Conservation (phyloP, 1,140 invertebrate genomes). For the Drosophila nasuta region DNA sequence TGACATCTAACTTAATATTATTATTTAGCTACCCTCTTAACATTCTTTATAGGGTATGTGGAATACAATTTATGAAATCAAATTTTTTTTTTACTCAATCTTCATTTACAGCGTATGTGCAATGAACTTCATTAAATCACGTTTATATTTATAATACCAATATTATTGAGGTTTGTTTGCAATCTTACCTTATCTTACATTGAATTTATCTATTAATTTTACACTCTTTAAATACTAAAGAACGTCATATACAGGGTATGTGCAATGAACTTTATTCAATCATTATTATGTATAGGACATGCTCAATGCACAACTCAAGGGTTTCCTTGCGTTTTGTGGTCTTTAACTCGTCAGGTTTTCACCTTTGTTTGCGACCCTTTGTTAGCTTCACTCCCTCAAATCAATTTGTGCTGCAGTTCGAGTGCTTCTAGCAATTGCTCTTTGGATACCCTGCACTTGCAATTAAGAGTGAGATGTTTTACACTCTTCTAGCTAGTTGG, state of each 20-base stretch:
- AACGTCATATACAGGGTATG: background rate
- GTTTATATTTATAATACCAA: too few relatives aligned
- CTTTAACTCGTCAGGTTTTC: slow-evolving; percentile 10
- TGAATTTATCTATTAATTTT: too few relatives aligned
- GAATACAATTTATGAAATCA: too few relatives aligned
- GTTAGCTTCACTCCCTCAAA: background rate
- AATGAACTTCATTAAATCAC: too few relatives aligned
- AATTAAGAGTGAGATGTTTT: background rate
- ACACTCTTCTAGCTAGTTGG: background rate
- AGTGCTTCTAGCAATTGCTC: slow-evolving; percentile 14
- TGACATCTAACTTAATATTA: background rate
- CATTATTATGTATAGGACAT: background rate
- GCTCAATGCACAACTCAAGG: background rate
- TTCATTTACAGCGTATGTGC: too few relatives aligned
- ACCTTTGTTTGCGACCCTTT: slow-evolving; percentile 14
- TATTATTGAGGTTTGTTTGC: too few relatives aligned
- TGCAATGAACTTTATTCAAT: background rate
- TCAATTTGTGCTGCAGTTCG: slow-evolving; percentile 29
- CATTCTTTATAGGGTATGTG: too few relatives aligned
- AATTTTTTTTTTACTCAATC: too few relatives aligned
- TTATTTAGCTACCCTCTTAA: too few relatives aligned
- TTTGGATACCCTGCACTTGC: background rate
- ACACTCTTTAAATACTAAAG: too few relatives aligned
- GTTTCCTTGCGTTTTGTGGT: slow-evolving; percentile 4
- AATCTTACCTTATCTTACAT: too few relatives aligned